Conservation (phyloP, 2,797 vertebrate genomes). For the Linurgus olivaceus region DNA sequence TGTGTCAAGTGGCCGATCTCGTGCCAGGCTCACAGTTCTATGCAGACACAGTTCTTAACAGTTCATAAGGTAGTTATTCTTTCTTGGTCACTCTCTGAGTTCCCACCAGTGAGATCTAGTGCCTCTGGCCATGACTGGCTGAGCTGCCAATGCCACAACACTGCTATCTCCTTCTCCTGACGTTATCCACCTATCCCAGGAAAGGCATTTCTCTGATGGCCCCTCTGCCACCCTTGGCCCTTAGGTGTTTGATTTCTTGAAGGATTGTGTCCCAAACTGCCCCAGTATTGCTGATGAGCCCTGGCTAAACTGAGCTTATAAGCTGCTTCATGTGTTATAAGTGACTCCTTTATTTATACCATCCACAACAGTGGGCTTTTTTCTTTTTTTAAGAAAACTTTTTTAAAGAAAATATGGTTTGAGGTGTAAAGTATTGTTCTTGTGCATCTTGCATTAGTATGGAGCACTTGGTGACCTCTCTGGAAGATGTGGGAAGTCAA, state of each 20-base stretch:
- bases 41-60: background rate
- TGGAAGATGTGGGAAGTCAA: background rate
- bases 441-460: background rate
- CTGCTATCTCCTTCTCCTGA: fast-evolving
- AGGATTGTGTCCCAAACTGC: background rate
- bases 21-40: background rate
- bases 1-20: background rate
- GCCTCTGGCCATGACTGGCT: background rate
- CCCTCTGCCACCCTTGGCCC: background rate
- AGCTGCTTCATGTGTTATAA: background rate
- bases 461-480: background rate
- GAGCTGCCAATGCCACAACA: background rate
- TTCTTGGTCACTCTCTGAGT: background rate
- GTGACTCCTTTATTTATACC: background rate
- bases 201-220: background rate
- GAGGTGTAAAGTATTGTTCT: background rate
- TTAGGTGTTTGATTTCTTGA: background rate
- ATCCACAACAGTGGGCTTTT: background rate
- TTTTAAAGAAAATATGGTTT: background rate
- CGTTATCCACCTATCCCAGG: background rate
- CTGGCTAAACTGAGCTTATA: background rate
- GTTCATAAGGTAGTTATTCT: background rate
- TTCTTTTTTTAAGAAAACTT: background rate
- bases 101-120: background rate
- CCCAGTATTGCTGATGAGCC: background rate